Evolutionary conservation across 2,797 vertebrate species (phyloP), one percentile per base, ranked within the genome.

Genomic region (Protosalanx chinensis): DNA sequence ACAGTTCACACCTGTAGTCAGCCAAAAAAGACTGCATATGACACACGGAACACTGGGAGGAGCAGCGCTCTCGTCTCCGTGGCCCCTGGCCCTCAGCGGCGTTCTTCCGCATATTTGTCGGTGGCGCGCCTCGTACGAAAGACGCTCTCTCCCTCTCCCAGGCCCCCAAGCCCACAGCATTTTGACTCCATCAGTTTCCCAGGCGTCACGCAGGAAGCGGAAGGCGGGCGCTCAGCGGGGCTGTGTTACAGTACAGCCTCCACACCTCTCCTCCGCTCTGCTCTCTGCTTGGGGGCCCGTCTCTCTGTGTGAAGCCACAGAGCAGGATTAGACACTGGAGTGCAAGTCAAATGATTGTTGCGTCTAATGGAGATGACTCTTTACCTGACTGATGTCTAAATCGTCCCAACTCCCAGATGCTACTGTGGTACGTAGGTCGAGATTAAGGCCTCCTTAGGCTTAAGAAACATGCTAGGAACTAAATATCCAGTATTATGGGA

Each of bases 151-250:
- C 73, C 80, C 80, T 75, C 76, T 75, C 81, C 83, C 53, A 10
- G 3, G 41, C 5, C 13, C 23, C 23, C 41, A 1, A 46, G 12
- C 41, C 41, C 10, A 3, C 41, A 75, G 80, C 79, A 81, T 76
- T 87, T 86, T 78, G 79, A 81, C 82, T 77, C 85, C 81, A 88
- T 90, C 89, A 88, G 79, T 84, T 88, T 82, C 82, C 81, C 76
- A 82, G 80, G 85, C 77, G 86, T 86, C 85, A 86, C 67, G 73
- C 66, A 23, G 80, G 80, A 81, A 83, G 73, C 77, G 80, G 80
- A 81, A 85, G 72, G 78, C 78, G 76, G 79, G 8, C 73, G 81
- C 82, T 68, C 84, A 89, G 85, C 82, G 67, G 87, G 87, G 71
- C 78, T 76, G 77, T 84, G 85, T 84, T 46, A 82, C 81, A 85